Percentiles rank a stretch among this genome's conserved stretches.
Conservation (phyloP, 2,888 invertebrate genomes). For the Salpingus planirostris region DNA sequence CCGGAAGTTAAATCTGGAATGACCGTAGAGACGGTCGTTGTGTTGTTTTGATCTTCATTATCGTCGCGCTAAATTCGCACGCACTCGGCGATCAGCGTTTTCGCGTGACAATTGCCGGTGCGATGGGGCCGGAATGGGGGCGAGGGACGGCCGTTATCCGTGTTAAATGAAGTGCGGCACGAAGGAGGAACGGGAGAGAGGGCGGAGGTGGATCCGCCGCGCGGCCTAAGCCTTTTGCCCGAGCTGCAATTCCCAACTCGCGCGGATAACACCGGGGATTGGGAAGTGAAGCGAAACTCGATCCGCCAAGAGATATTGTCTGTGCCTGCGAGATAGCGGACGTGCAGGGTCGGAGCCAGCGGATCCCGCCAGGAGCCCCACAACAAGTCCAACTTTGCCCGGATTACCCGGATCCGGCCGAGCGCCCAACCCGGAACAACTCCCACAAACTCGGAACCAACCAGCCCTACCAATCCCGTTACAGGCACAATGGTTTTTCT, state of each 20-base stretch:
- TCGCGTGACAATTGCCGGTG: slow-evolving; percentile 30
- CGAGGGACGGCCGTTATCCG: slow-evolving; percentile 45
- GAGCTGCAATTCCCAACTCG: slow-evolving; percentile 37
- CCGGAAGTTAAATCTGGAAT: no score
- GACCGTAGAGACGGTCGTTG: no score
- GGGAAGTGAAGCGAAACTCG: slow-evolving; percentile 41
- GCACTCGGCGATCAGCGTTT: slow-evolving; percentile 36
- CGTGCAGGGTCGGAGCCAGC: slow-evolving; percentile 21
- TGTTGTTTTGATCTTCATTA: slow-evolving; percentile 38
- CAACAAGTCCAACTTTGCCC: slow-evolving; percentile 1
- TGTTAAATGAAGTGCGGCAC: slow-evolving; percentile 41
- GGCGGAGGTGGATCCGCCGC: slow-evolving; percentile 17
- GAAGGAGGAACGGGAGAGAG: slow-evolving; percentile 3
- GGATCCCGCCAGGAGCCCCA: no score
- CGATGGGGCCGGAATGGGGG: slow-evolving; percentile 36
- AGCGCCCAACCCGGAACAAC: background rate
- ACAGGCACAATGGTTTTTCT: no score
- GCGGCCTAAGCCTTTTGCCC: slow-evolving; percentile 40
- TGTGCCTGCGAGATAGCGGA: slow-evolving; percentile 33
- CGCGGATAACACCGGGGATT: slow-evolving; percentile 36
- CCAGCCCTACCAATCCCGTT: no score
- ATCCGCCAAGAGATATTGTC: slow-evolving; percentile 39
- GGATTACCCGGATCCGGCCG: slow-evolving; percentile 1
- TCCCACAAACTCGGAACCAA: no score
- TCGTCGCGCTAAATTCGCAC: slow-evolving; percentile 37